phyloP scores from a whole-genome alignment of 2,113 vertebrate species.

The Struthidea cinerea region DNA sequence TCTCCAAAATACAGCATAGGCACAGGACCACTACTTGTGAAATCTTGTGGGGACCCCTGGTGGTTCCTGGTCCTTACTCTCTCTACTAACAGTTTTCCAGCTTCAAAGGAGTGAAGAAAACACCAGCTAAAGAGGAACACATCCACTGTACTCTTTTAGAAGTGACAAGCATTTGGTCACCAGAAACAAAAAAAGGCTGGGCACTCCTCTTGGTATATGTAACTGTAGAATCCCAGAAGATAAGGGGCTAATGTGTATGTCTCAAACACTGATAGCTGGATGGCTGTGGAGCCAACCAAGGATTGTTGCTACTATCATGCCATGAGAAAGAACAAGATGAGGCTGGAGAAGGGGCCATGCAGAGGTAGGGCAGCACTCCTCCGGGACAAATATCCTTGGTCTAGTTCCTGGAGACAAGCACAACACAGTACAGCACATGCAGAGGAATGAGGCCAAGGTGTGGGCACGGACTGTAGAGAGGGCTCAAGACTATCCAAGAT shows the following conservation, averaged over 20 bases:
- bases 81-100: not conserved
- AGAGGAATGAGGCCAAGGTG: not conserved
- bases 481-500: not conserved
- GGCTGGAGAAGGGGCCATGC: not conserved
- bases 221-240: not conserved
- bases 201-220: not conserved
- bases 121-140: not conserved
- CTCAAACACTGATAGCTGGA: not conserved
- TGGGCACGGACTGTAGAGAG: not conserved
- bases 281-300: not conserved
- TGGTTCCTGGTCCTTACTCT: not conserved
- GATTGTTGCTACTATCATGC: too few species aligned
- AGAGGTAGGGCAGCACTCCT: not conserved
- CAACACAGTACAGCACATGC: accelerated
- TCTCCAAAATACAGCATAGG: not conserved
- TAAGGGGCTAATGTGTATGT: not conserved
- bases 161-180: not conserved
- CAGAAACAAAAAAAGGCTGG: not conserved
- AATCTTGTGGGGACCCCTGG: not conserved
- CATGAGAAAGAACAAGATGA: not conserved
- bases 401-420: not conserved
- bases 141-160: not conserved
- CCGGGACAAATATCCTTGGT: accelerated
- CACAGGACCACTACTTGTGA: not conserved
- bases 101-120: not conserved